Percentiles rank a stretch among this genome's conserved stretches.
Evolutionary conservation across 1,140 invertebrate genomes (phyloP).

Genomic region (Pseudachorutes palmiensis): DNA sequence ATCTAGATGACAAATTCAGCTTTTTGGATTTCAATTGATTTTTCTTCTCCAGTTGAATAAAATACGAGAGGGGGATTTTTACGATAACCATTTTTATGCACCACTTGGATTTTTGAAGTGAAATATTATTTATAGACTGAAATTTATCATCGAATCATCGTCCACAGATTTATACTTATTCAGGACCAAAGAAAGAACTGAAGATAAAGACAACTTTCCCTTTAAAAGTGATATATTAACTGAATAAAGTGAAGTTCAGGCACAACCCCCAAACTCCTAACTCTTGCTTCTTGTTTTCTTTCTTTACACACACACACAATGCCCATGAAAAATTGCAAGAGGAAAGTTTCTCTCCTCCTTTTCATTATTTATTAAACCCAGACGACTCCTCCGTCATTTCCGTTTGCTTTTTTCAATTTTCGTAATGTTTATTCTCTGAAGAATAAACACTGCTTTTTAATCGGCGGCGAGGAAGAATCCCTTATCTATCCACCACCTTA

Average conservation of each 20-base stretch:
- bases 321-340: neutral
- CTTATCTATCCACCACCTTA: neutral
- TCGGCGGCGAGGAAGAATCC: neutral
- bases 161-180: neutral
- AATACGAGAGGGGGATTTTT: neutral
- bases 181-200: neutral
- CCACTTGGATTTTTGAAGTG: neutral
- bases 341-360: neutral
- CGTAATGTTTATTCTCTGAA: neutral
- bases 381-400: conserved; percentile 1
- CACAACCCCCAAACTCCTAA: neutral
- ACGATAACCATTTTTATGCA: neutral
- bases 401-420: neutral
- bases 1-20: too few relatives aligned
- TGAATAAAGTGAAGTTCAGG: conserved; percentile 1
- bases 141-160: conserved; percentile 9
- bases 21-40: too few relatives aligned
- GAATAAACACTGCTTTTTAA: neutral
- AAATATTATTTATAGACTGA: neutral
- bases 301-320: neutral
- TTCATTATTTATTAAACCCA: conserved; percentile 6
- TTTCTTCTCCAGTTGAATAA: too few relatives aligned
- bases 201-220: conserved; percentile 3
- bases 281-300: neutral
- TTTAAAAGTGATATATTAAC: conserved; percentile 7